Evolutionary conservation across 2,888 invertebrate species (phyloP), one percentile per base, ranked within the genome.

Genomic region (Eilema caniola): DNA sequence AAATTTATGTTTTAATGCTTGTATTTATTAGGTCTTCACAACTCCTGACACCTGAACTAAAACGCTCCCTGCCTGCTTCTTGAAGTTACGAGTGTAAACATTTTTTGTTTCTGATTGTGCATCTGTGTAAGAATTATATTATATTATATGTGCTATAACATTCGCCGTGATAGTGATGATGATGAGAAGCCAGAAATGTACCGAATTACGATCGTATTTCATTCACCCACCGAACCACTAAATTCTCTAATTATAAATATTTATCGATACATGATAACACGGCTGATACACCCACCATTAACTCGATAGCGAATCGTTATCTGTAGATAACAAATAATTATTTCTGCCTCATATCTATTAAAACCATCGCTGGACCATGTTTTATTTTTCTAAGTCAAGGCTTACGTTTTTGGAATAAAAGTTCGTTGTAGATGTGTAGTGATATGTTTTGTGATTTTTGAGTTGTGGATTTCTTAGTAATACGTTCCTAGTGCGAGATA

Each of bases 291-390:
- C n/a, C n/a, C 8, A 37, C 66, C 70, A 76, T 66, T 71, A 31
- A 20, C 23, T 20, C 65, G 78, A 71, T 80, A 80, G 23, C 53
- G 14, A 3, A 20, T 28, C 12, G 23, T 37, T 72, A 72, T 62
- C 68, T 37, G 10, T 23, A 47, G 81, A 79, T 79, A 78, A 78
- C 20, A 41, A 67, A 72, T 72, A 74, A 78, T 73, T 74, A 76
- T 71, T 70, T 57, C 28, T 70, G 70, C 62, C 56, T 37, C 37
- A 31, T 65, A 72, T 71, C 67, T 71, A 71, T 71, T 65, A 71
- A 71, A 61, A 71, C 47, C 31, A 67, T 69, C 72, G n/a, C 68
- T 69, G n/a, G 53, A 47, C 41, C 56, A 41, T 31, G 20, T 56
- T 62, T 62, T 41, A n/a, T 56, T 69, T 69, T 59, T 60, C 31